Percentiles rank a stretch among this genome's conserved stretches.
Evolutionary conservation across 1,140 invertebrate species (phyloP).

Genomic region (Scylla paramamosain): DNA sequence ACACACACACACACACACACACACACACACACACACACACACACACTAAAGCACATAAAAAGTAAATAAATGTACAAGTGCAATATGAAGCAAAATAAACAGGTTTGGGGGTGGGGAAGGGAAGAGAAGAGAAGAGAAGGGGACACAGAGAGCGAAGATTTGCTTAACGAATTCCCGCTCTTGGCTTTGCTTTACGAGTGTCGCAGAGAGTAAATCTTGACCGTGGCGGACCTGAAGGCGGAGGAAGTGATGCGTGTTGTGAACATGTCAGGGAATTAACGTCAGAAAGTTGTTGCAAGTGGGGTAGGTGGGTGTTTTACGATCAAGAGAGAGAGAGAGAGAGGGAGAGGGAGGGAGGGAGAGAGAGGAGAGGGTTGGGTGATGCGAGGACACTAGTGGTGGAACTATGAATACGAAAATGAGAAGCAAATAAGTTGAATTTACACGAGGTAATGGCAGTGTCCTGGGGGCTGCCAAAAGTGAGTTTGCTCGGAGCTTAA

Average conservation of each 20-base stretch:
- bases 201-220: not conserved
- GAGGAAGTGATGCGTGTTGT: not conserved
- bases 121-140: not conserved
- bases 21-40: constrained; percentile 24
- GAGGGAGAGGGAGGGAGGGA: not conserved
- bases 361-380: not conserved
- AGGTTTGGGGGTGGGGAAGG: too few relatives aligned
- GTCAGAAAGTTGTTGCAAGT: too few relatives aligned
- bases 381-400: not conserved
- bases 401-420: constrained; percentile 36
- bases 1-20: constrained; percentile 15
- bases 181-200: not conserved
- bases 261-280: not conserved
- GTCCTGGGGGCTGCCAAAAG: not conserved
- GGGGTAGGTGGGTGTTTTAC: too few relatives aligned
- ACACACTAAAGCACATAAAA: not conserved
- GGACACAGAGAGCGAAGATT: not conserved
- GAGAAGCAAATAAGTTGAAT: constrained; percentile 52
- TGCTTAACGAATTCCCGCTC: not conserved
- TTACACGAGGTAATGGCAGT: constrained; percentile 38
- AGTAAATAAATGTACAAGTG: not conserved
- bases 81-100: not conserved
- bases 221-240: not conserved
- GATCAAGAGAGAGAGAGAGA: too few relatives aligned
- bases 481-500: constrained; percentile 29